Conservation (phyloP, 2,888 invertebrate species). For the Dendrolimus pini region DNA sequence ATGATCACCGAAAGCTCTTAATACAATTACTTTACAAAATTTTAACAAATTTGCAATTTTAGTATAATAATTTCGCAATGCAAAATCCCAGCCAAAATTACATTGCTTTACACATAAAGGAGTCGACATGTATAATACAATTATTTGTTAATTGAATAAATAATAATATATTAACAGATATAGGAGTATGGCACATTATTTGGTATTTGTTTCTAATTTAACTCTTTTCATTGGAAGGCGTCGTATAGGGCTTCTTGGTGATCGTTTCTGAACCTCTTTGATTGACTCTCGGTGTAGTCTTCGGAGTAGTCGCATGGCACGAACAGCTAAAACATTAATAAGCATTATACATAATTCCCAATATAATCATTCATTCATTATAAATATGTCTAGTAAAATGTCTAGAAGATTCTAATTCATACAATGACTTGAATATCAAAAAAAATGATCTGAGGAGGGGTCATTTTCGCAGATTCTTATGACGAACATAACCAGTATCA, state of each 20-base stretch:
- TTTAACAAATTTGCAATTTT: too few species aligned
- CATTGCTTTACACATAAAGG: neutral
- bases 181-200: conserved; percentile 19
- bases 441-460: neutral
- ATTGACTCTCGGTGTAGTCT: conserved; percentile 36
- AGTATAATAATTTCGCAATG: too few species aligned
- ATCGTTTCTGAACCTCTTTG: conserved; percentile 45
- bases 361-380: too few species aligned
- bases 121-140: neutral
- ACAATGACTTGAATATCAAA: neutral
- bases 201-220: neutral
- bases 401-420: neutral
- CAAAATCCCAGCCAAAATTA: neutral
- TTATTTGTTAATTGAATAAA: neutral
- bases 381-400: neutral
- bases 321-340: conserved; percentile 34
- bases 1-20: too few species aligned
- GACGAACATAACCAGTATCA: neutral
- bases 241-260: conserved; percentile 48
- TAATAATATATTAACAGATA: neutral
- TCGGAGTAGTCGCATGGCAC: conserved; percentile 52
- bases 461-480: too few species aligned
- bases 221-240: conserved; percentile 29
- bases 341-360: too few species aligned
- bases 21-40: too few species aligned